These are phyloP conservation scores for Pteropus alecto DNA, from an alignment of 2,113 vertebrate genomes.

Conservation along the genomic window DNA sequence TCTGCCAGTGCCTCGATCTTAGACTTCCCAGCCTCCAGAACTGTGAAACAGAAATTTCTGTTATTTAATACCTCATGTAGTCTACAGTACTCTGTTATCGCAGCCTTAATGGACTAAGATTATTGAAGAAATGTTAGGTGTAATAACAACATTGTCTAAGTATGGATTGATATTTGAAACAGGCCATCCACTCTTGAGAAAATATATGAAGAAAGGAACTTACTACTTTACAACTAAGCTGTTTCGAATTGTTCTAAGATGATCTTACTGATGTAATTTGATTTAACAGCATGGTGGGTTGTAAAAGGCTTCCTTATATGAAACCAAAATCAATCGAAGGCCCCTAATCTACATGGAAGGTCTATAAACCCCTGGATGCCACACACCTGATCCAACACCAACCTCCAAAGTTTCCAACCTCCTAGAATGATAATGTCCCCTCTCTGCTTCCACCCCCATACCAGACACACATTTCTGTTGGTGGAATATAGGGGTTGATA, in stretches of 20 bases:
- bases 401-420: neutral
- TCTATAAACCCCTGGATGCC: accelerated
- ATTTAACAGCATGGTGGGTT: neutral
- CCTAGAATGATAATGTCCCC: neutral
- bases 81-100: neutral
- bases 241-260: neutral
- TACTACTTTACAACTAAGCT: neutral
- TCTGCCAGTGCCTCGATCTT: neutral
- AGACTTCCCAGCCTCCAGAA: neutral
- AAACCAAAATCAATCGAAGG: neutral
- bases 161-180: neutral
- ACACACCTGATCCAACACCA: neutral
- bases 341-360: neutral
- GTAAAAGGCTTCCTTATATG: neutral
- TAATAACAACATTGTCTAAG: neutral
- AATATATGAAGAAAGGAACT: neutral
- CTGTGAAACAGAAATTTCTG: neutral
- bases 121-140: neutral
- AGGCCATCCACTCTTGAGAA: neutral
- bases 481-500: neutral
- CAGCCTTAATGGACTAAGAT: neutral
- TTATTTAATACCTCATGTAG: neutral
- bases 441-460: neutral
- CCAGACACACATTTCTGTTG: neutral
- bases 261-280: neutral